These are phyloP conservation scores for Diplodus puntazzo DNA, from an alignment of 2,797 vertebrate species.

Conservation along the genomic window DNA sequence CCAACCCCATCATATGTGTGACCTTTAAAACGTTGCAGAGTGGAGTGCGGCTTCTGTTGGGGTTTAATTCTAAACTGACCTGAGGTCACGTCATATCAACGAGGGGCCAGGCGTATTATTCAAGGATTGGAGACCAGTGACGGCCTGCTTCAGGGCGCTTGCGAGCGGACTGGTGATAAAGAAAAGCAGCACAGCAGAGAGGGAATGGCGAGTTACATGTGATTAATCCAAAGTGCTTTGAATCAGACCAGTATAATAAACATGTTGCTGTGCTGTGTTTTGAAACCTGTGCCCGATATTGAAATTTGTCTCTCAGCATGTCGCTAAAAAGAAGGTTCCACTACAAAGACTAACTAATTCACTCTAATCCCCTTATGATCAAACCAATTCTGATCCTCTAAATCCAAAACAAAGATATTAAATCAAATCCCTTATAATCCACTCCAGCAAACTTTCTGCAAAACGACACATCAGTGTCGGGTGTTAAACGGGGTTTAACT, in stretches of 20 bases:
- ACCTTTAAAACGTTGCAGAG: slow-evolving; percentile 69
- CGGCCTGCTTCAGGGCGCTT: slow-evolving; percentile 28
- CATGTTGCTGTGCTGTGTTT: not conserved
- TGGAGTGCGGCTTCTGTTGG: slow-evolving; percentile 64
- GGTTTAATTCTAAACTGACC: slow-evolving; percentile 76
- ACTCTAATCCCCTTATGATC: slow-evolving; percentile 69
- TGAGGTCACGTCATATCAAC: slow-evolving; percentile 62
- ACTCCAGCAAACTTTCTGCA: slow-evolving; percentile 56
- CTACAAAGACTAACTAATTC: slow-evolving; percentile 58
- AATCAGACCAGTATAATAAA: slow-evolving; percentile 16
- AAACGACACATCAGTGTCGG: slow-evolving; percentile 20
- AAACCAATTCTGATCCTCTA: slow-evolving; percentile 61
- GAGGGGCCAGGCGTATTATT: slow-evolving; percentile 53
- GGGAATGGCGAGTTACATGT: not conserved
- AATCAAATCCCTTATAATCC: slow-evolving; percentile 69
- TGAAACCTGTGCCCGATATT: slow-evolving; percentile 19
- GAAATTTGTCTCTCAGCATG: slow-evolving; percentile 32
- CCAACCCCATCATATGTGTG: slow-evolving; percentile 42
- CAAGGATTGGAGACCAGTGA: slow-evolving; percentile 48
- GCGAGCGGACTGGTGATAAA: slow-evolving; percentile 32
- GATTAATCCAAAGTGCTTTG: slow-evolving; percentile 24
- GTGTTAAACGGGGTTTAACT: slow-evolving; percentile 24
- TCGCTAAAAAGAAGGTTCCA: slow-evolving; percentile 39
- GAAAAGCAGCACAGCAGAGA: slow-evolving; percentile 18
- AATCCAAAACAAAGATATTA: slow-evolving; percentile 73